Conservation (phyloP, 2,113 vertebrate species). For the Notarius quadriscutis region DNA sequence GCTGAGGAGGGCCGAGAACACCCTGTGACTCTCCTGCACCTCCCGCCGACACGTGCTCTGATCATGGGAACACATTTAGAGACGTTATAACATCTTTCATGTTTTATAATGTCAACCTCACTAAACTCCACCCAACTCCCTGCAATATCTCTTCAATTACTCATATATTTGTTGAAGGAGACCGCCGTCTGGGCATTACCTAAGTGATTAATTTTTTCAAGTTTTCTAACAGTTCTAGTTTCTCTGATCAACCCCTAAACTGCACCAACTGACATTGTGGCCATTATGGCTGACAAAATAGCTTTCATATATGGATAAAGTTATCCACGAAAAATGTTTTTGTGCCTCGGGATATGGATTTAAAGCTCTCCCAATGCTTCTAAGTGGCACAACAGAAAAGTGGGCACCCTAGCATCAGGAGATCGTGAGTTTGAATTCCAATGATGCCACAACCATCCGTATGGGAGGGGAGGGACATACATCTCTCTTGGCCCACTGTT, state of each 20-base stretch:
- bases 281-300: background rate
- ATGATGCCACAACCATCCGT: background rate
- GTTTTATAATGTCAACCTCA: background rate
- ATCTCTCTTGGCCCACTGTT: background rate
- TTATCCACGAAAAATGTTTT: background rate
- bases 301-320: background rate
- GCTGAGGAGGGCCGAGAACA: slow-evolving; percentile 68
- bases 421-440: background rate
- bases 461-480: background rate
- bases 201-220: background rate
- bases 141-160: background rate
- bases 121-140: background rate
- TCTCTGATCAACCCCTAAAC: background rate
- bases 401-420: background rate
- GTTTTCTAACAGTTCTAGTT: background rate
- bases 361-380: background rate
- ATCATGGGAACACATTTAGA: slow-evolving; percentile 31
- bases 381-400: background rate
- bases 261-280: background rate
- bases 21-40: slow-evolving; percentile 71
- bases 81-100: background rate
- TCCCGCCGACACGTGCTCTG: slow-evolving; percentile 72
- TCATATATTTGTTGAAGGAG: too few species aligned
- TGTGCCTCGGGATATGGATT: background rate
- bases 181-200: background rate